These are phyloP conservation scores for Pammene aurita DNA, from an alignment of 2,888 invertebrate species.

Conservation along the genomic window DNA sequence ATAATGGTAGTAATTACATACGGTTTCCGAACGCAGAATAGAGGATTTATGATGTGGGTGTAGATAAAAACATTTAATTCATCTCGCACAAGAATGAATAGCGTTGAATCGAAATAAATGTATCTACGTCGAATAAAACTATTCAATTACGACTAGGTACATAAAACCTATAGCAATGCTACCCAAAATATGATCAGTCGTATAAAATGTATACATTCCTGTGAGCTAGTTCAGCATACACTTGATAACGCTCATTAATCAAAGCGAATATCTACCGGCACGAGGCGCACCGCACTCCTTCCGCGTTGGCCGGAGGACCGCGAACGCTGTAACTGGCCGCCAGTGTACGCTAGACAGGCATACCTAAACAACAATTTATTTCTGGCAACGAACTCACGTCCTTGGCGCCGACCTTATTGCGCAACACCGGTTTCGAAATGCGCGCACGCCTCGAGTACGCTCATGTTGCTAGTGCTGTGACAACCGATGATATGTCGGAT, in stretches of 20 bases:
- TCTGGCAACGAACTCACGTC: slow-evolving; percentile 82
- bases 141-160: no score
- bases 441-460: slow-evolving; percentile 51
- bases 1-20: no score
- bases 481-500: slow-evolving; percentile 38
- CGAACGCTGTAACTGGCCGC: slow-evolving; percentile 23
- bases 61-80: no score
- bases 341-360: slow-evolving; percentile 74
- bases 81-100: no score
- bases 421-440: slow-evolving; percentile 80
- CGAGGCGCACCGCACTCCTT: slow-evolving; percentile 36
- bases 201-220: background rate
- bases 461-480: slow-evolving; percentile 35
- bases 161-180: background rate
- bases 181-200: background rate
- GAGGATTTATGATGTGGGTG: no score
- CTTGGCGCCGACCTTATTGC: slow-evolving; percentile 82
- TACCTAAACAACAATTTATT: slow-evolving; percentile 74
- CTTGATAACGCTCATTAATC: slow-evolving; percentile 32
- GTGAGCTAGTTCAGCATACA: slow-evolving; percentile 19
- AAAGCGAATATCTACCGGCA: slow-evolving; percentile 35
- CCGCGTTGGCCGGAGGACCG: slow-evolving; percentile 34
- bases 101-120: no score
- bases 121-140: no score
- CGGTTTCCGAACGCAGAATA: no score